Evolutionary conservation across 2,888 invertebrate species (phyloP).

Genomic region (Terebella lapidaria): DNA sequence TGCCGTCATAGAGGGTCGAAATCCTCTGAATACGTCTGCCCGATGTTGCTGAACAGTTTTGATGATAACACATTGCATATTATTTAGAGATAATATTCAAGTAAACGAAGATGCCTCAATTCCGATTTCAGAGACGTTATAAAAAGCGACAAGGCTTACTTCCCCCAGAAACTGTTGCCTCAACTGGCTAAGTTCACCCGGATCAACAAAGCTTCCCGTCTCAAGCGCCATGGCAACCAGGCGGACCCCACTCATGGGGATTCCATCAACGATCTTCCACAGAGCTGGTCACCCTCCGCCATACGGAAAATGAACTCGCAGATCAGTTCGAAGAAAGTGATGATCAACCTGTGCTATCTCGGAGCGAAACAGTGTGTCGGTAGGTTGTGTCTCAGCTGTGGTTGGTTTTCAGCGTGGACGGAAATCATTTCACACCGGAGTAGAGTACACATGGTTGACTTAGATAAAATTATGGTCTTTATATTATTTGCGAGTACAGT

Average conservation of each 20-base stretch:
- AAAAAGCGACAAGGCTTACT: constrained; percentile 13
- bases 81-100: too few species aligned
- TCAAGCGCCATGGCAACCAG: neutral
- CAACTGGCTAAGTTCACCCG: constrained; percentile 15
- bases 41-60: too few species aligned
- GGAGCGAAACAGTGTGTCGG: constrained; percentile 21
- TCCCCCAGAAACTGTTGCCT: constrained; percentile 22
- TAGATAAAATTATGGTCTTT: too few species aligned
- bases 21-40: too few species aligned
- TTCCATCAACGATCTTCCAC: constrained; percentile 3
- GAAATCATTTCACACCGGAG: too few species aligned
- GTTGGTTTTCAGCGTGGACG: too few species aligned
- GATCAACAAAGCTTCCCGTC: constrained; percentile 8
- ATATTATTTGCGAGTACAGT: too few species aligned
- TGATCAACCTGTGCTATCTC: constrained; percentile 21
- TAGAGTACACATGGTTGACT: too few species aligned
- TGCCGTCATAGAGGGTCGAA: too few species aligned
- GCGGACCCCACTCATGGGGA: constrained; percentile 2
- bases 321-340: constrained; percentile 15
- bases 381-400: too few species aligned
- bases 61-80: too few species aligned
- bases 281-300: constrained; percentile 24
- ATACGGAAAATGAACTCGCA: constrained; percentile 22
- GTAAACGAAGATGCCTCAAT: too few species aligned
- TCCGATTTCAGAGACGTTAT: constrained; percentile 5